Evolutionary conservation across 2,113 vertebrate genomes (phyloP).

Genomic region (Gallinago media): DNA sequence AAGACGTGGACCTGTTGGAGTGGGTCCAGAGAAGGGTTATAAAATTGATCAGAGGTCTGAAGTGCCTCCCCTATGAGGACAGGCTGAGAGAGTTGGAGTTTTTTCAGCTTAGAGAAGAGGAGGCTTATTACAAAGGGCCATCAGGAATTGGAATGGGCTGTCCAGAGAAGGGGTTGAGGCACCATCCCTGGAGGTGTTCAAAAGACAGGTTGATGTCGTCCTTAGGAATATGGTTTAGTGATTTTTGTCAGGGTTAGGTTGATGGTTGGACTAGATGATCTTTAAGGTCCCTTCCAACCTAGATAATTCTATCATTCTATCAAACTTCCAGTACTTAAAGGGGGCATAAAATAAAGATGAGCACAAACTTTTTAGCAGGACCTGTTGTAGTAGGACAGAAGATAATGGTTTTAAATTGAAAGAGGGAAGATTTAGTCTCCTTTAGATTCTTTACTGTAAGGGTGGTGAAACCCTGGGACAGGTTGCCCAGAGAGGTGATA

Average conservation of each 20-base stretch:
- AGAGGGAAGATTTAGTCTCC: not conserved
- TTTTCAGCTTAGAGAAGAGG: not conserved
- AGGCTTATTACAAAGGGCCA: not conserved
- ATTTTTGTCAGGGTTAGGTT: too few relatives aligned
- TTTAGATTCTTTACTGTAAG: not conserved
- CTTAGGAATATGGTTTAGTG: too few relatives aligned
- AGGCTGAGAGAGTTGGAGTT: not conserved
- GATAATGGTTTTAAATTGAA: not conserved
- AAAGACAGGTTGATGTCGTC: too few relatives aligned
- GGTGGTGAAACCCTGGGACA: not conserved
- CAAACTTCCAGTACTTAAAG: not conserved
- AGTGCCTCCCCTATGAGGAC: not conserved
- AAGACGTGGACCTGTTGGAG: not conserved
- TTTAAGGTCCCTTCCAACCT: too few relatives aligned
- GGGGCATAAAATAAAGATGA: not conserved
- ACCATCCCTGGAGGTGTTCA: too few relatives aligned
- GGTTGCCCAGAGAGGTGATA: not conserved
- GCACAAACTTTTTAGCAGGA: not conserved
- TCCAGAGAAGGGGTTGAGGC: too few relatives aligned
- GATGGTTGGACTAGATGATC: too few relatives aligned
- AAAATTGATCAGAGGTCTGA: not conserved
- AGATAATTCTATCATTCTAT: too few relatives aligned
- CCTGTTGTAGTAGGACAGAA: not conserved
- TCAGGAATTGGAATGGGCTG: too few relatives aligned
- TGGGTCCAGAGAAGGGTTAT: not conserved